phyloP scores from a whole-genome alignment of 2,797 vertebrate genomes.

The Gymnopithys bicolor region DNA sequence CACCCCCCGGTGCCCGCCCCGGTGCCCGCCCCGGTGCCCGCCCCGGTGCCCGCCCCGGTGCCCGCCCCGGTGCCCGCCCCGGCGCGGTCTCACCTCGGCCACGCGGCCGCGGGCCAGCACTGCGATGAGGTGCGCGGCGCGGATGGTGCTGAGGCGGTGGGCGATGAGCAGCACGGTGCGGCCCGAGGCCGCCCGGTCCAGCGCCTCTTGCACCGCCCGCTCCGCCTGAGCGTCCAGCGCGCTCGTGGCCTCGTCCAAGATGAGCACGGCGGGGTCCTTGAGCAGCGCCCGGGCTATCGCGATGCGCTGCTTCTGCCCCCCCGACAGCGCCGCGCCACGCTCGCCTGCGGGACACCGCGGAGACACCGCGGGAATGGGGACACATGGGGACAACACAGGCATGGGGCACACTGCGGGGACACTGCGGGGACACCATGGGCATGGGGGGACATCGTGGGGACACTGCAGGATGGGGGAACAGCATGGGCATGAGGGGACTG shows the following conservation, averaged over 20 bases:
- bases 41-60: no score
- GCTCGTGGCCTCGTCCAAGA: conserved; percentile 95
- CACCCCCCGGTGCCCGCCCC: fast-evolving
- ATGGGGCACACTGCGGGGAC: neutral
- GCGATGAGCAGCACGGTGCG: conserved; percentile 96
- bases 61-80: fast-evolving
- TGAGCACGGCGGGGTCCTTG: conserved; percentile 88
- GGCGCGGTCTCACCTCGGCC: conserved; percentile 82
- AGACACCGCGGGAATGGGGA: neutral
- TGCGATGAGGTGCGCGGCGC: conserved; percentile 86
- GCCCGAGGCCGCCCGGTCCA: conserved; percentile 86
- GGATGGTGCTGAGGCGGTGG: conserved; percentile 95
- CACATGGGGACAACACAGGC: neutral
- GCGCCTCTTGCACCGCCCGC: conserved; percentile 89
- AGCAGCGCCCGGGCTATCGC: conserved; percentile 93
- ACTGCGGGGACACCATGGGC: neutral
- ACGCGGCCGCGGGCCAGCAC: conserved; percentile 88
- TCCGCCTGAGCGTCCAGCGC: conserved; percentile 92
- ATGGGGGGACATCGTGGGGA: neutral
- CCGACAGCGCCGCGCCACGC: conserved; percentile 90
- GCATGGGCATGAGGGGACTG: neutral
- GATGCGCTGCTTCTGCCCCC: conserved; percentile 94
- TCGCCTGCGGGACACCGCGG: conserved; percentile 79
- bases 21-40: neutral
- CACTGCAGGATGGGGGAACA: neutral